Conservation (phyloP, 2,888 invertebrate species). For the Lamproptera curius region DNA sequence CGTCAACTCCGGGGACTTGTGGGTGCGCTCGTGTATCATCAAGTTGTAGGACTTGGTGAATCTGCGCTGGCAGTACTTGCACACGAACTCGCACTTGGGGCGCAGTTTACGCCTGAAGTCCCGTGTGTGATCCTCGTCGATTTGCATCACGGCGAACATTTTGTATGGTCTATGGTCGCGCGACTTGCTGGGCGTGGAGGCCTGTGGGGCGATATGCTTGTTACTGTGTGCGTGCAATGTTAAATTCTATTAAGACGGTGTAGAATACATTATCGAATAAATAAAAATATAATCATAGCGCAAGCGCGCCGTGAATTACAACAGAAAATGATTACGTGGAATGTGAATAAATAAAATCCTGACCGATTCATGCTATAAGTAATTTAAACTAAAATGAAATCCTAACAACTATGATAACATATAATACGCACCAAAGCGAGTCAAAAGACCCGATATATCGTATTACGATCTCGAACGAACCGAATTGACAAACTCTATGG, state of each 20-base stretch:
- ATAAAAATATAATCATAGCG: no score
- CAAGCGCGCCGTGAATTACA: no score
- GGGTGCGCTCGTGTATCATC: conserved; percentile 98
- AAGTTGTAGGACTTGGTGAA: conserved; percentile 99
- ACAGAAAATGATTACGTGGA: no score
- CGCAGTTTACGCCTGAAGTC: conserved; percentile 93
- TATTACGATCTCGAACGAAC: conserved; percentile 2
- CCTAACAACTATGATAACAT: no score
- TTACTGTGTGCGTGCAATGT: no score
- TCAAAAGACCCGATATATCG: no score
- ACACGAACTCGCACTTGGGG: conserved; percentile 98
- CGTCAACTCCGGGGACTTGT: conserved; percentile 97
- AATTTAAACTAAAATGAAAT: no score
- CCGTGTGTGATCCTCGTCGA: conserved; percentile 91
- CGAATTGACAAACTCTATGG: conserved; percentile 7
- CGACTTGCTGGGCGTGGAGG: conserved; percentile 73
- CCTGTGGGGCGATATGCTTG: conserved; percentile 66
- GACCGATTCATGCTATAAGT: no score
- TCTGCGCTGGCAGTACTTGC: conserved; percentile 97
- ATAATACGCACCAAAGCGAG: conserved; percentile 35
- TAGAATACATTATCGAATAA: no score
- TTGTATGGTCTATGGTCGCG: conserved; percentile 75
- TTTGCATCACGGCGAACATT: conserved; percentile 95
- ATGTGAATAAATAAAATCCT: no score
- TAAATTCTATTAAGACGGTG: no score